Percentiles rank a stretch among this genome's conserved stretches.
These are phyloP conservation scores for Xiphophorus birchmanni DNA, from an alignment of 2,797 vertebrate genomes.

Conservation along the genomic window DNA sequence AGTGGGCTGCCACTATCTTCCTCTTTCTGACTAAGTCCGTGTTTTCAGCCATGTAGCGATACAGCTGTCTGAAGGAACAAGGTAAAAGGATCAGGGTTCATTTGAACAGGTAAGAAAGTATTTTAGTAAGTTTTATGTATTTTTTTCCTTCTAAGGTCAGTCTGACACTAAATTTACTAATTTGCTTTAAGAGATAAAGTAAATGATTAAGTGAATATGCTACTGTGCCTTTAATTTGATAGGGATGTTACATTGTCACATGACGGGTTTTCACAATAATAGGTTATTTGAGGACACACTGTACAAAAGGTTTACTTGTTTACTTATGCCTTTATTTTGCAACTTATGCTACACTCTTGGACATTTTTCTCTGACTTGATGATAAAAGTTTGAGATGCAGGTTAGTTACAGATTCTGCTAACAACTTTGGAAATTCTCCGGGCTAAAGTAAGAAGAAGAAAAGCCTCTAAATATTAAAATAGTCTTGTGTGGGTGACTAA, in stretches of 20 bases:
- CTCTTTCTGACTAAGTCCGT: slow-evolving; percentile 29
- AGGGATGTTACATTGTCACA: not conserved
- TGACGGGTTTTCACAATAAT: not conserved
- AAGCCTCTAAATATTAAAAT: not conserved
- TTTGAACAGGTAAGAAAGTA: slow-evolving; percentile 35
- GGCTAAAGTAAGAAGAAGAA: not conserved
- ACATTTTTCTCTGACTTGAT: not conserved
- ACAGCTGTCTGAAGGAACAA: not conserved
- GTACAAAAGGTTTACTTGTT: not conserved
- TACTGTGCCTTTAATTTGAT: not conserved
- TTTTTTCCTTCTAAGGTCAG: not conserved
- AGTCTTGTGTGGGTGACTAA: not conserved
- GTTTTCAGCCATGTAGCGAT: not conserved
- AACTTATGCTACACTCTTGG: not conserved
- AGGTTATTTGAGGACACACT: not conserved
- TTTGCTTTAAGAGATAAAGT: not conserved
- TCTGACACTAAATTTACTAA: not conserved
- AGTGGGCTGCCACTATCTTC: slow-evolving; percentile 17
- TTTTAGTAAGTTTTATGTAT: no score
- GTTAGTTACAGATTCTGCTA: not conserved
- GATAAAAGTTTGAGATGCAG: not conserved
- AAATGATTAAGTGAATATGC: not conserved
- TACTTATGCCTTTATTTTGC: not conserved
- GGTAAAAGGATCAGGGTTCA: not conserved
- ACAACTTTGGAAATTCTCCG: not conserved